phyloP scores from a whole-genome alignment of 2,113 vertebrate genomes.

The Onychorhynchus coronatus region DNA sequence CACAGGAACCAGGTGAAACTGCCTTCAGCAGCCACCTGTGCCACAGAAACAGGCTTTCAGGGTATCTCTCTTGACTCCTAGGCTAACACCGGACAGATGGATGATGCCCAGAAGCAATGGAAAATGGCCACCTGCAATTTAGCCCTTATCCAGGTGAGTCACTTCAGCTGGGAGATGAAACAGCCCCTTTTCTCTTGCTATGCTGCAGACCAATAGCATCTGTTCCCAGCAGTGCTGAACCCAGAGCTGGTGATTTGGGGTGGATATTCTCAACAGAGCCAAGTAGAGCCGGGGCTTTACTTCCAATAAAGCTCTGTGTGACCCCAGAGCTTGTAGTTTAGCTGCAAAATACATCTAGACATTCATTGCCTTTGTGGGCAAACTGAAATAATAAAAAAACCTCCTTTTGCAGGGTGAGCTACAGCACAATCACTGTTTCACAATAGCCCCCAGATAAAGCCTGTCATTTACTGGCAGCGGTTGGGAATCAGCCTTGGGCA shows the following conservation, averaged over 20 bases:
- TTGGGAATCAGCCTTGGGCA: not conserved
- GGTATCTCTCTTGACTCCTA: slow-evolving; percentile 54
- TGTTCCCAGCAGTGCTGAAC: not conserved
- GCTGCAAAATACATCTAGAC: not conserved
- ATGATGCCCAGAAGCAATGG: slow-evolving; percentile 82
- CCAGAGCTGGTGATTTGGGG: not conserved
- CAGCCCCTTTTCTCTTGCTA: not conserved
- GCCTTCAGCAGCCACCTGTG: not conserved
- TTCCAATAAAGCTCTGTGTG: not conserved
- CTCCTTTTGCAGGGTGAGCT: not conserved
- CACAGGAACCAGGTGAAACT: not conserved
- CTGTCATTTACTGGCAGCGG: not conserved
- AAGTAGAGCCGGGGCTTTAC: not conserved
- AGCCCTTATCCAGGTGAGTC: slow-evolving; percentile 88
- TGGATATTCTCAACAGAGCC: not conserved
- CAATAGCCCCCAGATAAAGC: not conserved
- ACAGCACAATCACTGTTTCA: not conserved
- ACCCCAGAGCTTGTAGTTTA: not conserved
- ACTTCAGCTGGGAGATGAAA: not conserved
- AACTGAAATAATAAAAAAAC: not conserved
- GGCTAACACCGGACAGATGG: slow-evolving; percentile 90
- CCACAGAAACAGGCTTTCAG: not conserved
- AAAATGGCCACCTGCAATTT: slow-evolving; percentile 88
- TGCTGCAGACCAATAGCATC: not conserved
- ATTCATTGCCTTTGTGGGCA: not conserved